These are phyloP conservation scores for Prunella himalayana DNA, from an alignment of 2,113 vertebrate species.

Conservation along the genomic window DNA sequence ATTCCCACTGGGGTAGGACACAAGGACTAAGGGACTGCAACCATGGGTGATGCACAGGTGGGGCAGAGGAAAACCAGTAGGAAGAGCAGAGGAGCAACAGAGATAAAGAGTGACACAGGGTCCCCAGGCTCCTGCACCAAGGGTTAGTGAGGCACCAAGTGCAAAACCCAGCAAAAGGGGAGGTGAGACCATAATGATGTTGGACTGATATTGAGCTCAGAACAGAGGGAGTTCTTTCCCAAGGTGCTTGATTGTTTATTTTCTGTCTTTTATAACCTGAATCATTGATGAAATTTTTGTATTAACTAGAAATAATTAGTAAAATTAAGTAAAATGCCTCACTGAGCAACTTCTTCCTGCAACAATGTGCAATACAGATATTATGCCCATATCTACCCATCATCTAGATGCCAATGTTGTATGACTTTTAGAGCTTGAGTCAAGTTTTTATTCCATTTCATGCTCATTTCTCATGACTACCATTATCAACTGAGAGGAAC, in stretches of 20 bases:
- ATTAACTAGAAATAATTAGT: not conserved
- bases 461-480: not conserved
- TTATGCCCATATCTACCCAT: not conserved
- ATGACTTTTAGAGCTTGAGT: not conserved
- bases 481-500: not conserved
- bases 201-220: not conserved
- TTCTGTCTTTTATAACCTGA: not conserved
- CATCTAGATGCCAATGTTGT: not conserved
- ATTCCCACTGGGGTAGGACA: not conserved
- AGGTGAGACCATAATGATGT: fast-evolving
- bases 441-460: not conserved
- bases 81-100: not conserved
- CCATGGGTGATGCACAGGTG: fast-evolving
- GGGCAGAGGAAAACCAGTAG: not conserved
- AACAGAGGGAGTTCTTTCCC: not conserved
- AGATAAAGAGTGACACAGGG: fast-evolving
- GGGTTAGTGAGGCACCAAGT: not conserved
- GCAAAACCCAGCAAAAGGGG: not conserved
- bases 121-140: not conserved
- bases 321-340: not conserved
- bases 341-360: not conserved
- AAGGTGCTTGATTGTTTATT: not conserved
- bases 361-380: not conserved
- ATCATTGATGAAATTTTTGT: not conserved
- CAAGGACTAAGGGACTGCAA: not conserved